Evolutionary conservation across 2,888 invertebrate species (phyloP).

Genomic region (Synanthedon formicaeformis): DNA sequence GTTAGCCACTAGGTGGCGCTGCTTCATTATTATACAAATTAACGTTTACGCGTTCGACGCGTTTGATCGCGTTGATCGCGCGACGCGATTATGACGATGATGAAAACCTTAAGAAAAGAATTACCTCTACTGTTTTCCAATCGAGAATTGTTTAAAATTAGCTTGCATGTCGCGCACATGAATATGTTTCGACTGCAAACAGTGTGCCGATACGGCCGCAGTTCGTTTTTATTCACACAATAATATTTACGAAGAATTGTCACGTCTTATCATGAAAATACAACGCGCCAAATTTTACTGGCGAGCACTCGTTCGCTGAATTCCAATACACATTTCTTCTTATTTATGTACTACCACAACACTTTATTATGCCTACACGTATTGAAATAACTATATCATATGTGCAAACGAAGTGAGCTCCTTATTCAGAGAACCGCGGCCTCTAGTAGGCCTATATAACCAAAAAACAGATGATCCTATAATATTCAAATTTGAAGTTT

Average conservation of each 20-base stretch:
- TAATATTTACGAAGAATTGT: slow-evolving; percentile 17
- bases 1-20: too few relatives aligned
- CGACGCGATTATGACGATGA: too few relatives aligned
- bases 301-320: slow-evolving; percentile 16
- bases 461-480: too few relatives aligned
- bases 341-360: background rate
- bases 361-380: background rate
- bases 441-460: too few relatives aligned
- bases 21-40: too few relatives aligned
- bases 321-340: slow-evolving; percentile 18
- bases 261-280: slow-evolving; percentile 29
- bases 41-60: too few relatives aligned
- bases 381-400: too few relatives aligned
- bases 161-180: background rate
- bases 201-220: slow-evolving; percentile 4
- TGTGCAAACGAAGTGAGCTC: too few relatives aligned
- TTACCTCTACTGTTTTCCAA: background rate
- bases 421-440: too few relatives aligned
- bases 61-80: too few relatives aligned
- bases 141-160: background rate
- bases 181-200: background rate
- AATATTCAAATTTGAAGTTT: too few relatives aligned
- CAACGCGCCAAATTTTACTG: slow-evolving; percentile 26
- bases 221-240: slow-evolving; percentile 30
- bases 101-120: too few relatives aligned